Conservation (phyloP, 2,888 invertebrate genomes). For the Portevinia maculata region DNA sequence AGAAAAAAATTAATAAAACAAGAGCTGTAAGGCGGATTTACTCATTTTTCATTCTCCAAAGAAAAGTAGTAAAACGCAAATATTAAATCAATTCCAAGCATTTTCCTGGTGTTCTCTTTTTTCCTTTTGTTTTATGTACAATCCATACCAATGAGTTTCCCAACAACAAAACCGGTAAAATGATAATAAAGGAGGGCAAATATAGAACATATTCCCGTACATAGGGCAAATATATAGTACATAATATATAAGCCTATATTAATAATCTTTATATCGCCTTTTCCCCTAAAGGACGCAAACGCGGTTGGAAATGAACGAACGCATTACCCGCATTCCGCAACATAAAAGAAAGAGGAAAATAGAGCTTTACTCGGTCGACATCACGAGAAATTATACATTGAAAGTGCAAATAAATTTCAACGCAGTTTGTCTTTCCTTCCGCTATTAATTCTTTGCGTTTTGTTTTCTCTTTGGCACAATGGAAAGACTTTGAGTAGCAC, state of each 20-base stretch:
- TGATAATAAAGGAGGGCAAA: neutral
- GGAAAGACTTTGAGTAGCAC: no score
- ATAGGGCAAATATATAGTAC: conserved; percentile 11
- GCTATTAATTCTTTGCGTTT: conserved; percentile 1
- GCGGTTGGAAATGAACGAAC: no score
- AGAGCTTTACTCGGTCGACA: conserved; percentile 16
- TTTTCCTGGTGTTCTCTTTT: conserved; percentile 2
- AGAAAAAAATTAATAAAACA: neutral
- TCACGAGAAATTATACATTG: conserved; percentile 12
- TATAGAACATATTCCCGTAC: conserved; percentile 8
- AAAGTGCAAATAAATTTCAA: conserved; percentile 53
- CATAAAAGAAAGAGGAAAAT: neutral
- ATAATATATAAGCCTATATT: conserved; percentile 18
- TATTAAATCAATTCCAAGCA: conserved; percentile 53
- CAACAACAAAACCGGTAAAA: conserved; percentile 4
- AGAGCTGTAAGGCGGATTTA: conserved; percentile 23
- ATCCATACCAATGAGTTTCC: conserved; percentile 40
- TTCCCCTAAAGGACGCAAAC: neutral
- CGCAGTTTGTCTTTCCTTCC: conserved; percentile 1
- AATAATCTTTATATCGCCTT: conserved; percentile 47
- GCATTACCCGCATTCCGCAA: neutral
- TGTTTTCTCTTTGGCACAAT: neutral
- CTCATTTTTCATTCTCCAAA: conserved; percentile 39
- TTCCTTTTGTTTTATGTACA: conserved; percentile 5
- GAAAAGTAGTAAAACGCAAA: conserved; percentile 46